phyloP scores from a whole-genome alignment of 2,888 invertebrate species.

The Cheilosia scutellata region DNA sequence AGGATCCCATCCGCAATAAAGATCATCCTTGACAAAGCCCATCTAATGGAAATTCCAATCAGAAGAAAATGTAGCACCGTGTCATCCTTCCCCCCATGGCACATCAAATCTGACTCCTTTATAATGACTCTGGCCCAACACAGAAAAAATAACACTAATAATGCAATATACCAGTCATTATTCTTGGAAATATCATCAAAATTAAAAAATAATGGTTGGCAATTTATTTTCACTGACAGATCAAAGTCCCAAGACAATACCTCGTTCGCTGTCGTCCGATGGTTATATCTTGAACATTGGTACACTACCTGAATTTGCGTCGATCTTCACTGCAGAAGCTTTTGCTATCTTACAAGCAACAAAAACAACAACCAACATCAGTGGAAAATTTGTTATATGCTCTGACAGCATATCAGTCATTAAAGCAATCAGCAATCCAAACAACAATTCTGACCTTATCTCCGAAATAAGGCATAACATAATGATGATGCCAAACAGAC shows the following conservation, averaged over 20 bases:
- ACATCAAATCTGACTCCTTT: too few species aligned
- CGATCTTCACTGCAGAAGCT: slow-evolving; percentile 35
- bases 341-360: slow-evolving; percentile 41
- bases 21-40: too few species aligned
- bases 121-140: too few species aligned
- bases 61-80: too few species aligned
- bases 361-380: not conserved
- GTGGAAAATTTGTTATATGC: slow-evolving; percentile 52
- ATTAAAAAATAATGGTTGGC: slow-evolving; percentile 23
- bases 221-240: slow-evolving; percentile 31
- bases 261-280: slow-evolving; percentile 40
- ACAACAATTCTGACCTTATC: slow-evolving; percentile 33
- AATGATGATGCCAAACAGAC: slow-evolving; percentile 16
- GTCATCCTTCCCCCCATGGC: too few species aligned
- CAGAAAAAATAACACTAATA: too few species aligned
- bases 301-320: not conserved
- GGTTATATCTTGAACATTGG: slow-evolving; percentile 31
- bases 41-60: too few species aligned
- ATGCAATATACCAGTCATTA: too few species aligned
- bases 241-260: slow-evolving; percentile 42
- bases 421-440: slow-evolving; percentile 39
- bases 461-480: slow-evolving; percentile 13
- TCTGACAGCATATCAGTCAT: slow-evolving; percentile 52
- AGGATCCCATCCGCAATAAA: too few species aligned
- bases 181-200: too few species aligned